phyloP scores from a whole-genome alignment of 2,113 vertebrate genomes.

The Ariopsis seemanni region DNA sequence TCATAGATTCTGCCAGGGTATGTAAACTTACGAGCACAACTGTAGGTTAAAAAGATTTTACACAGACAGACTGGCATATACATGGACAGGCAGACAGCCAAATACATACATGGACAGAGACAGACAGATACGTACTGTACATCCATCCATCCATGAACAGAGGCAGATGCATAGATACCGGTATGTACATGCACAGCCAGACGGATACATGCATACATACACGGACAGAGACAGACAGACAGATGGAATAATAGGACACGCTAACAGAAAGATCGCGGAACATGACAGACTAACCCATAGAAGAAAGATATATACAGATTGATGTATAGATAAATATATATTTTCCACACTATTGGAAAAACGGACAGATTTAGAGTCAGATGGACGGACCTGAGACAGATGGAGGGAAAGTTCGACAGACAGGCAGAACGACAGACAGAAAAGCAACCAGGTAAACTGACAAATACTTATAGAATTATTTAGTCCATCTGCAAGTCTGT shows the following conservation, averaged over 20 bases:
- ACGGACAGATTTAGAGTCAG: background rate
- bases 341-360: background rate
- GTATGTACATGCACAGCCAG: background rate
- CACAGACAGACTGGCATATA: too few species aligned
- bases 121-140: background rate
- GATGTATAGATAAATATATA: background rate
- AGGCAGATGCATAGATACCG: background rate
- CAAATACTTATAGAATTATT: too few species aligned
- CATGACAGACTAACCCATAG: background rate
- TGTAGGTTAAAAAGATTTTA: too few species aligned
- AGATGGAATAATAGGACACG: background rate
- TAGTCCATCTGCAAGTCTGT: background rate
- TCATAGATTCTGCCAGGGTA: too few species aligned
- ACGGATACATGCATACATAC: background rate
- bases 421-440: background rate
- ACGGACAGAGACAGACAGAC: background rate
- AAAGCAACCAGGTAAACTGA: too few species aligned
- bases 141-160: background rate
- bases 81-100: background rate
- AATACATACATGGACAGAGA: background rate
- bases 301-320: background rate
- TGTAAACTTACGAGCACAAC: too few species aligned
- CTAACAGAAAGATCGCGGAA: background rate
- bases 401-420: background rate
- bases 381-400: background rate